A percentile compares a stretch with the other conserved stretches of the same genome.
Conservation (phyloP, 2,888 invertebrate species). For the Lasioglossum oenotherae region DNA sequence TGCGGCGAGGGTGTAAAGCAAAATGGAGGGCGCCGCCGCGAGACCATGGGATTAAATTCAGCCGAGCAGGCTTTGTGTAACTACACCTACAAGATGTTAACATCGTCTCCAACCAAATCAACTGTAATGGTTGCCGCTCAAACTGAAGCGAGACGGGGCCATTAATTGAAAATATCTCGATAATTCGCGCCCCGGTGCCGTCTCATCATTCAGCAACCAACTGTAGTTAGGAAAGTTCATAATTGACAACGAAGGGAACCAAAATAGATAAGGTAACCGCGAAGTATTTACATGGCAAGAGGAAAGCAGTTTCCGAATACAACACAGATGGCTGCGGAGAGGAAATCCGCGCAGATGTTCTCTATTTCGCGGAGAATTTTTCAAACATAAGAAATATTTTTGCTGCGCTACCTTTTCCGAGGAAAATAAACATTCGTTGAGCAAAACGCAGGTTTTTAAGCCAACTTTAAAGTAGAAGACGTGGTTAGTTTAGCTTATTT, state of each 20-base stretch:
- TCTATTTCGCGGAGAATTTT: background rate
- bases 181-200: background rate
- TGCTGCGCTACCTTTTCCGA: background rate
- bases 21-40: constrained; percentile 50
- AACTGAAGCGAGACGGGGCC: constrained; percentile 41
- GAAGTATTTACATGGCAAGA: constrained; percentile 21
- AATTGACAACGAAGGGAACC: constrained; percentile 34
- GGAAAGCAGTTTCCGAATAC: constrained; percentile 30
- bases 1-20: constrained; percentile 50
- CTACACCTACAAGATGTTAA: constrained; percentile 50
- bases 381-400: background rate
- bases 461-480: background rate
- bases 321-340: background rate
- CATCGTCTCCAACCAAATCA: constrained; percentile 53
- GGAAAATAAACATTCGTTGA: background rate
- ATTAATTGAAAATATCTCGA: constrained; percentile 64
- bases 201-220: background rate
- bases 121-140: constrained; percentile 34
- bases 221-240: constrained; percentile 15
- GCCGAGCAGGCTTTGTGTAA: constrained; percentile 35
- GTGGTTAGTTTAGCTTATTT: background rate
- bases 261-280: constrained; percentile 25
- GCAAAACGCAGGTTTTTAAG: background rate
- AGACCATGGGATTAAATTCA: constrained; percentile 62
- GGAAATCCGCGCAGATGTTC: background rate